These are phyloP conservation scores for Microcebus lehilahytsara DNA, from an alignment of 2,113 vertebrate genomes.

Conservation along the genomic window DNA sequence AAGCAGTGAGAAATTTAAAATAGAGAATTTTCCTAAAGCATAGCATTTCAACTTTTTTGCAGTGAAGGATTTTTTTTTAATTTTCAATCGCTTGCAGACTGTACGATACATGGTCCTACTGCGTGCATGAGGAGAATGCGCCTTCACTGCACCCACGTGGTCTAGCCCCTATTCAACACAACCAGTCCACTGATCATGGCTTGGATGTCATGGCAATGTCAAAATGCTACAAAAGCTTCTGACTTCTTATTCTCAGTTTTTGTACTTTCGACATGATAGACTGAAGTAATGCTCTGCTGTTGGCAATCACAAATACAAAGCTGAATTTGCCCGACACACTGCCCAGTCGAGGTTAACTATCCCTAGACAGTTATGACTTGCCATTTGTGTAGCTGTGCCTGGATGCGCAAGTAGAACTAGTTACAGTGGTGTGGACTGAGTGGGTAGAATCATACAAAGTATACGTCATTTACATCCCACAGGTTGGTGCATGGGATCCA, in stretches of 20 bases:
- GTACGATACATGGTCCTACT: neutral
- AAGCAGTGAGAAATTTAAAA: neutral
- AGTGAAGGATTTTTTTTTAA: neutral
- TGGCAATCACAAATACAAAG: neutral
- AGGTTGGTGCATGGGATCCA: neutral
- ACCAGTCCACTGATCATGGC: neutral
- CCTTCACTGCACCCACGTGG: neutral
- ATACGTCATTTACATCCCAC: neutral
- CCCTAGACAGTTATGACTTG: neutral
- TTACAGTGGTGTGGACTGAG: neutral
- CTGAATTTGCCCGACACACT: neutral
- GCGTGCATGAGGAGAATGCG: neutral
- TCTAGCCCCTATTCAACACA: neutral
- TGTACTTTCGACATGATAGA: neutral
- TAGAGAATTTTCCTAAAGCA: neutral
- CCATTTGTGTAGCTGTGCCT: neutral
- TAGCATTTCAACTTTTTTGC: neutral
- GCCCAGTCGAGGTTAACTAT: neutral
- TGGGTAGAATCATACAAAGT: neutral
- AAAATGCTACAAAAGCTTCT: neutral
- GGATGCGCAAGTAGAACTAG: neutral
- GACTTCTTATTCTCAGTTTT: neutral
- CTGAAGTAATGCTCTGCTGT: neutral
- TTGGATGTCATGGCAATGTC: neutral
- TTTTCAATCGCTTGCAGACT: neutral